Evolutionary conservation across 2,797 vertebrate species (phyloP).

Genomic region (Poliocrania exsul): DNA sequence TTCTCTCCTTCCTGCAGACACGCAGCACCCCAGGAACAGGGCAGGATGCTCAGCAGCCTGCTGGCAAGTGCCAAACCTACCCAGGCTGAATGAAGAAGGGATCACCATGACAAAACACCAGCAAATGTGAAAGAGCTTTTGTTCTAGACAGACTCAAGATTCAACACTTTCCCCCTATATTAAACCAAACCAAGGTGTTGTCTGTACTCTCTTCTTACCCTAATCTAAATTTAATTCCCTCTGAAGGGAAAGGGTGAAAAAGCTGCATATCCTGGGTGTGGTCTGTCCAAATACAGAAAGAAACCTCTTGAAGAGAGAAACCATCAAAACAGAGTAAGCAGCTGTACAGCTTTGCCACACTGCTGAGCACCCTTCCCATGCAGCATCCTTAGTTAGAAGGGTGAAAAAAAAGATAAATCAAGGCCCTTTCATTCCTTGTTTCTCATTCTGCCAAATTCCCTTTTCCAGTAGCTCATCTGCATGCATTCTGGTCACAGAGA

Average conservation of each 20-base stretch:
- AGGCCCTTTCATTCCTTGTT: slow-evolving; percentile 22
- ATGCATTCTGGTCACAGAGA: background rate
- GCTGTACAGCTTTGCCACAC: background rate
- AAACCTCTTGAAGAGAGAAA: background rate
- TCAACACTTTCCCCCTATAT: background rate
- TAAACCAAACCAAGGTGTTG: background rate
- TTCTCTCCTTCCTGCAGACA: slow-evolving; percentile 23
- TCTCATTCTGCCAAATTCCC: slow-evolving; percentile 30
- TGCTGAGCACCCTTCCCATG: background rate
- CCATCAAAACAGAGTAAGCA: background rate
- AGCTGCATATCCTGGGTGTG: background rate
- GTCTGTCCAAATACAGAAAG: background rate
- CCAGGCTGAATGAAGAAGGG: slow-evolving; percentile 21
- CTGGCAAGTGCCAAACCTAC: background rate
- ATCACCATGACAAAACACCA: background rate
- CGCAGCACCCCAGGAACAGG: background rate
- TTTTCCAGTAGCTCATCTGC: slow-evolving; percentile 10
- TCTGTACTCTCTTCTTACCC: background rate
- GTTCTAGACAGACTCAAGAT: background rate
- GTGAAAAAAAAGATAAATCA: background rate
- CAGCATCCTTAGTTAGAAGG: background rate
- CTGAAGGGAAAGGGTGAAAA: slow-evolving; percentile 4
- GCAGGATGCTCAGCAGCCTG: slow-evolving; percentile 53
- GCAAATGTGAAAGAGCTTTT: slow-evolving; percentile 35
- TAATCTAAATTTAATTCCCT: background rate